Evolutionary conservation across 2,888 invertebrate genomes (phyloP).

Genomic region (Mellilla xanthometata): DNA sequence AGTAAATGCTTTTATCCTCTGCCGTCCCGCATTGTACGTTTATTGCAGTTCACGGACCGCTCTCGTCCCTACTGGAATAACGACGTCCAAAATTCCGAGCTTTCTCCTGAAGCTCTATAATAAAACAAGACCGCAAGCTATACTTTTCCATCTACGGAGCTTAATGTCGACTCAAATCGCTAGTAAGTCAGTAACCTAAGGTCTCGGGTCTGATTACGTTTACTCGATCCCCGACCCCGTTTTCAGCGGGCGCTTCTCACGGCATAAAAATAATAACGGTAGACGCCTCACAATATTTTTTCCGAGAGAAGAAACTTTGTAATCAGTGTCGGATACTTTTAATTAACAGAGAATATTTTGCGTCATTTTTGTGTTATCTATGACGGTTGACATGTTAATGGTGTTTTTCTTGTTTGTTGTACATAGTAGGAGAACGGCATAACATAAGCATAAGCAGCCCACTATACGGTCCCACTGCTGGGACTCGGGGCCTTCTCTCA

Average conservation of each 20-base stretch:
- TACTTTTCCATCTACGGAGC: constrained; percentile 19
- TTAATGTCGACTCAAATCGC: constrained; percentile 25
- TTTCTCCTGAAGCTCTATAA: constrained; percentile 14
- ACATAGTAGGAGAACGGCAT: background rate
- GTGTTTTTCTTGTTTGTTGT: constrained; percentile 2
- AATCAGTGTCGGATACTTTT: constrained; percentile 29
- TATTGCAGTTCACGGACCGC: constrained; percentile 31
- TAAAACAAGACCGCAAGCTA: constrained; percentile 10
- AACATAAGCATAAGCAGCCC: too few species aligned
- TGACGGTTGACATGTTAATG: constrained; percentile 10
- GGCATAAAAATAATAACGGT: constrained; percentile 27
- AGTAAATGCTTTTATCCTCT: constrained; percentile 39
- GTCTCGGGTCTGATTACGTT: constrained; percentile 25
- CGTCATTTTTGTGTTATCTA: constrained; percentile 10
- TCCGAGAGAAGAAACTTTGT: constrained; percentile 27
- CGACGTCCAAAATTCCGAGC: constrained; percentile 12
- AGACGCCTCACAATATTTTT: constrained; percentile 19
- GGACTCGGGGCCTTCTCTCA: too few species aligned
- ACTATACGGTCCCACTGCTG: too few species aligned
- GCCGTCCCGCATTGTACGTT: constrained; percentile 30
- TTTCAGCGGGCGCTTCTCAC: constrained; percentile 15
- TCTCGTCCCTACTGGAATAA: constrained; percentile 15
- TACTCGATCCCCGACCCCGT: constrained; percentile 19
- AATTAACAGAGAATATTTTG: constrained; percentile 25
- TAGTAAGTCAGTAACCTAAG: constrained; percentile 25